Evolutionary conservation across 2,888 invertebrate species (phyloP), one percentile per base, ranked within the genome.

Genomic region (Drosophila phalerata): DNA sequence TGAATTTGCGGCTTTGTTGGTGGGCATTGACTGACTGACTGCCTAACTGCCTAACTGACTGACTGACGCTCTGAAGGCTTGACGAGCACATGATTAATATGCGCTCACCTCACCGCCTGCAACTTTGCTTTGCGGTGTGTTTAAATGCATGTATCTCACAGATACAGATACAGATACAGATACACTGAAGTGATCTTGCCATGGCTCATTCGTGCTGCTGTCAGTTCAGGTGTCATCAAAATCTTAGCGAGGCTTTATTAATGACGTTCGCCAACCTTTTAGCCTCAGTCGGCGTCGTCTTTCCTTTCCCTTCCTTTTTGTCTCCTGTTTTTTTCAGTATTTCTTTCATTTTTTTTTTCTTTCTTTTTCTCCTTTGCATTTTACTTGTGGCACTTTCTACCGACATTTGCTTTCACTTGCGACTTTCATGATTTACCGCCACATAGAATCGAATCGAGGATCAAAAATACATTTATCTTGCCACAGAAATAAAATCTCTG

Each of bases 401-500:
- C 78, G 78, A 68, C 58, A 69, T 57, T 79, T 79, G 77, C 87
- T 85, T 85, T 85, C 85, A 74, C 75, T 75, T 49, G 77, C 55
- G 40, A 70, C 77, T 82, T 85, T 76, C 64, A 74, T 81, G 70
- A 73, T 85, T 77, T 73, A 69, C 90, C 87, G 89, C 74, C 78
- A 70, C 67, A 64, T 68, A 62, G 63, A 65, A 64, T 69, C 55
- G 15, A 28, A 45, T 3, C 69, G 53, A 86, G 73, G 87, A 91
- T 90, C 90, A 82, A 88, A 87, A 88, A 90, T 34, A 68, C 86
- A 91, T 91, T 91, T 90, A 88, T 91, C 91, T 91, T 86, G 57
- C 69, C 58, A 53, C 63, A 66, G 15, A 30, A 28, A 38, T 19
- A 61, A 71, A 69, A 64, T 22, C 34, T 3, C 19, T 19, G 42